Base-by-base conservation (phyloP, 2,888 invertebrate species). In the Malacosoma neustria region DNA sequence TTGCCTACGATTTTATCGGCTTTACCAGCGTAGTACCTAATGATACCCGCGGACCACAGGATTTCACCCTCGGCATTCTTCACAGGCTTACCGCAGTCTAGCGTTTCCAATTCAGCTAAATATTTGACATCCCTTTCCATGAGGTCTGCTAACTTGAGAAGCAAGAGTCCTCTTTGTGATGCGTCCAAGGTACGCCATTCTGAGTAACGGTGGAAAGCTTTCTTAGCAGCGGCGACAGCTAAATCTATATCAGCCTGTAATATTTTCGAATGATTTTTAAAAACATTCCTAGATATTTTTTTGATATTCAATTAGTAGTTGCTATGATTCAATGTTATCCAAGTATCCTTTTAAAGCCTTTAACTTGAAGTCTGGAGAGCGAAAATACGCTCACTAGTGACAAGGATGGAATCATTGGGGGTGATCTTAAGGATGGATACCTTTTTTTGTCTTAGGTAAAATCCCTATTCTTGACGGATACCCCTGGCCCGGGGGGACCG, bases 71-170 rank as follows among this genome's bases (percentile, higher is more conserved):
- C 77, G 0, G 95, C 89, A 52, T 89, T 82, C 12, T 88, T 76
- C 56, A 91, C 95, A 0, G 97, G 96, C 66, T 97, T 98, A 11
- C 97, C 97, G 72, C 94, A 95, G 72, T 99, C 97, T 46, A 97
- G 67, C 0, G 97, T 96, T 79, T 99, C 98, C 55, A 99, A 86
- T 51, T 94, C 91, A 4, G 92, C 92, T 40, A 96, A 61, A 46
- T 91, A 89, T 9, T 88, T 80, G 41, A 77, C 76, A 57, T 97
- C 94, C 35, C 93, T 87, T 43, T 92, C 89, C 46, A 97, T 81
- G 1, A 96, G 87, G 57, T 92, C 92, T 11, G 94, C 93, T 45
- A 96, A 75, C 75, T 91, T 79, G 11, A 66, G 74, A 33, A 97
- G 88, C 3, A 97, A 87, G 31, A 74, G 77, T 3, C 94, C 96